phyloP scores from a whole-genome alignment of 2,888 invertebrate species.

The Ennomos quercinarius region DNA sequence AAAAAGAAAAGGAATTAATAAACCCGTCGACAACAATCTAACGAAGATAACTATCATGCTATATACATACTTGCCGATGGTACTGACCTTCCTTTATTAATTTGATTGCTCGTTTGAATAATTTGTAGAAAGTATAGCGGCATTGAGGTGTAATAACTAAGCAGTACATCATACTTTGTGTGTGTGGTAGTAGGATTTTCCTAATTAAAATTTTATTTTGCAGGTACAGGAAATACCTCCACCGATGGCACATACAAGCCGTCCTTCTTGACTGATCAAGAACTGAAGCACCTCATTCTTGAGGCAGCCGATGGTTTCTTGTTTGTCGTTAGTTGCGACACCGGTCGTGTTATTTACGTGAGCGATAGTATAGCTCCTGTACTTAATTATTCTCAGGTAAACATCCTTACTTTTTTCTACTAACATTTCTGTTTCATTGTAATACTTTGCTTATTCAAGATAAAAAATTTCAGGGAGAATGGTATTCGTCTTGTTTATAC shows the following conservation, averaged over 20 bases:
- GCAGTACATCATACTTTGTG: no score
- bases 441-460: no score
- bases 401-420: no score
- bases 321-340: constrained; percentile 97
- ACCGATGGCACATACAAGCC: constrained; percentile 99
- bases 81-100: no score
- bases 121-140: no score
- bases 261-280: constrained; percentile 99
- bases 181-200: background rate
- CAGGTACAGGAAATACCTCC: constrained; percentile 98
- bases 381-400: constrained; percentile 96
- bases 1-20: no score
- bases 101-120: no score
- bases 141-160: no score
- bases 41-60: no score
- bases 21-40: no score
- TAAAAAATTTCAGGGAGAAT: constrained; percentile 90
- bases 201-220: constrained; percentile 10
- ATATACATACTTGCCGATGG: no score
- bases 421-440: no score
- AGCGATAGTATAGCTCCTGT: constrained; percentile 99
- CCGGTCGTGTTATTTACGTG: constrained; percentile 98
- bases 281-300: constrained; percentile 98
- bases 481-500: constrained; percentile 98
- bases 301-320: constrained; percentile 99